Evolutionary conservation across 37 sponge, comb jelly and placozoan genomes (phyloP), one percentile per base, ranked within the genome.

Genomic region (Haliclona indistincta): DNA sequence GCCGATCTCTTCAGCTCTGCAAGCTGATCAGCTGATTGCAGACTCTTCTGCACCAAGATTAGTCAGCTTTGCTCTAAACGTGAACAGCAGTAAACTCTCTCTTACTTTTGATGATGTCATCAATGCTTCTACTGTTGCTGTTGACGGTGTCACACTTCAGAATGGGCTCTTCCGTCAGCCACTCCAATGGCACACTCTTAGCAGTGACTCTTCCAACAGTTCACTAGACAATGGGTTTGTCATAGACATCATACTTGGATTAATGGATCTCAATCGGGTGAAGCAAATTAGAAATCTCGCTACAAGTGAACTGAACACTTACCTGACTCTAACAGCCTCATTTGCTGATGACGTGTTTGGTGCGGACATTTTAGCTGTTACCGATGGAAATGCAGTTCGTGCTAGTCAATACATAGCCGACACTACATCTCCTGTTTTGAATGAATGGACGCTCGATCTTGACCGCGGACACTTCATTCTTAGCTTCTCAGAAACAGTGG

Each of bases 401-500:
- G 86, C 53, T 0, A 55, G 47, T 34, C 33, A 43, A 19, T 95
- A 79, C 68, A 68, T 37, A 33, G 29, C 72, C 1, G 96, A 95
- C 67, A 26, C 43, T 52, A 77, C 82, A 0, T 8, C 54, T 17
- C 96, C 96, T 43, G 25, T 19, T 2, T 41, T 95, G 2, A 28
- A 49, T 3, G 15, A 30, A 8, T 95, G 70, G 77, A 67, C 75
- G 0, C 79, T 95, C 1, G 92, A 95, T 73, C 47, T 91, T 53
- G 73, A 88, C 67, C 30, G 7, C 11, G 91, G 89, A 1, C 79
- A 81, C 23, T 49, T 95, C 7, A 66, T 77, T 4, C 62, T 95
- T n/a, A 82, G 83, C 19, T 95, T 91, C 54, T 70, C 89, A 17
- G 96, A 95, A 33, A 79, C 85, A 25, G 89, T 95, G 10, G 86